Evolutionary conservation across 2,113 vertebrate species (phyloP).

Genomic region (human): GRCh38 chr17:55758001-55758500

Average conservation of each 20-base stretch:
- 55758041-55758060: neutral
- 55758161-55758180: neutral
- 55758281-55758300: neutral
- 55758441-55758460: neutral
- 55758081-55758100: rapidly evolving
- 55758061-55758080: neutral
- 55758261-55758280: neutral
- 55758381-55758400: neutral
- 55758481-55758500: neutral
- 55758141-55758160: neutral
- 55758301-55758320: neutral
- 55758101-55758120: neutral
- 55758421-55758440: neutral
- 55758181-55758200: neutral
- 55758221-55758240: neutral
- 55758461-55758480: neutral
- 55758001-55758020: neutral
- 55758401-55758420: neutral
- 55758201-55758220: neutral
- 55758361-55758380: neutral
- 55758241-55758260: neutral
- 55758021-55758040: neutral
- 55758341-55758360: neutral
- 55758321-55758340: neutral
- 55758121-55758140: neutral